Conservation (phyloP, 1,140 invertebrate genomes). For the Drosophila equinoxialis region DNA sequence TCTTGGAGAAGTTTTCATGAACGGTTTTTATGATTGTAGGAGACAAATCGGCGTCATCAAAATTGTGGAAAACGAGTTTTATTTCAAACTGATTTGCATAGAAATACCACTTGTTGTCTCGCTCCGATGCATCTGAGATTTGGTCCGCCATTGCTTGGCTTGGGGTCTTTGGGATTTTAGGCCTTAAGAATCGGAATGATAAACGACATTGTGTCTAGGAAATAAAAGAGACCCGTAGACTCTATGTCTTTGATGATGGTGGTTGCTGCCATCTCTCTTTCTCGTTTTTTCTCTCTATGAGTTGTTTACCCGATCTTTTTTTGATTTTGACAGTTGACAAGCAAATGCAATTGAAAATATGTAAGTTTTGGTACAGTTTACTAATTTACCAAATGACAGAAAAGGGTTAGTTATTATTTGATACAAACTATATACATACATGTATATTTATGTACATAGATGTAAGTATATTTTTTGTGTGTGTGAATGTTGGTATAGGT, state of each 20-base stretch:
- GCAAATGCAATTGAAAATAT: conserved; percentile 24
- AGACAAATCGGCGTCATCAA: conserved; percentile 80
- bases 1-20: conserved; percentile 23
- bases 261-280: conserved; percentile 7
- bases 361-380: conserved; percentile 26
- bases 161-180: conserved; percentile 29
- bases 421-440: conserved; percentile 36
- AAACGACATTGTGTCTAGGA: conserved; percentile 46
- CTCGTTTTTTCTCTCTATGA: neutral
- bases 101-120: conserved; percentile 61
- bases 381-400: conserved; percentile 40
- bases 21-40: conserved; percentile 68
- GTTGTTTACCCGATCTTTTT: neutral
- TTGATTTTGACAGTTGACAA: conserved; percentile 23
- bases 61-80: conserved; percentile 65
- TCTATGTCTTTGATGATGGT: conserved; percentile 37
- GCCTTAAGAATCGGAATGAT: conserved; percentile 37
- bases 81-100: conserved; percentile 59
- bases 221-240: conserved; percentile 42
- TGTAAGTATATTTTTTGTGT: conserved; percentile 16
- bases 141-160: conserved; percentile 44
- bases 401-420: conserved; percentile 69
- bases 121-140: conserved; percentile 27
- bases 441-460: neutral
- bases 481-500: conserved; percentile 25